phyloP scores from a whole-genome alignment of 2,888 invertebrate species.

The Spatulosminthurus flaviceps region DNA sequence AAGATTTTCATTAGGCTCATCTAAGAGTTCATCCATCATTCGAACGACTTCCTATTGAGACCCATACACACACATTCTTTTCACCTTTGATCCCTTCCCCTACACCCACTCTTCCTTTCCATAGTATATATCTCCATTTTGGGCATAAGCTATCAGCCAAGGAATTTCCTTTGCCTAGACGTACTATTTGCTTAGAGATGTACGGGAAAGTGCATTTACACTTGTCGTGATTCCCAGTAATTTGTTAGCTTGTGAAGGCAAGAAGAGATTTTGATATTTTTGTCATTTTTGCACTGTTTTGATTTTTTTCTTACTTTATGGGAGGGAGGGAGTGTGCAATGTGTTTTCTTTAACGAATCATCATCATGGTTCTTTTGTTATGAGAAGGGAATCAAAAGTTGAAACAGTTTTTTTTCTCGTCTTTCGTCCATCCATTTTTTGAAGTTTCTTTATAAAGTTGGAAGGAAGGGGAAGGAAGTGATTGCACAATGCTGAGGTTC shows the following conservation, averaged over 20 bases:
- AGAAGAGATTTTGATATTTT: background rate
- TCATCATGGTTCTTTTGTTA: too few species aligned
- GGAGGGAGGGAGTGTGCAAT: too few species aligned
- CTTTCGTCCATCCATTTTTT: background rate
- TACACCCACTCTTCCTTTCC: background rate
- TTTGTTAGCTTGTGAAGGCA: background rate
- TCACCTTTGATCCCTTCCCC: conserved; percentile 20
- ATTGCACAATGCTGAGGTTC: too few species aligned
- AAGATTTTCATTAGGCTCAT: conserved; percentile 58
- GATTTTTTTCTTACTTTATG: conserved; percentile 8
- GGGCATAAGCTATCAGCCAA: too few species aligned
- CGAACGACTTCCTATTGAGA: conserved; percentile 49
- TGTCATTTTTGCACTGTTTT: conserved; percentile 36
- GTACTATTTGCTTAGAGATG: background rate
- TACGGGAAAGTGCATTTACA: too few species aligned
- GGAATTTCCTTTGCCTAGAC: background rate
- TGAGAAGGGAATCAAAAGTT: too few species aligned
- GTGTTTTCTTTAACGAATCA: too few species aligned
- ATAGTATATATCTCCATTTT: too few species aligned
- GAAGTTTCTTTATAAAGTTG: too few species aligned
- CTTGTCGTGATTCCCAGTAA: conserved; percentile 12
- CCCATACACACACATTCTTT: conserved; percentile 24
- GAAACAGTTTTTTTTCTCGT: background rate
- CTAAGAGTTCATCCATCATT: conserved; percentile 57
- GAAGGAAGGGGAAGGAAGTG: too few species aligned